phyloP scores from a whole-genome alignment of 2,888 invertebrate species.

The Melanotus villosus region DNA sequence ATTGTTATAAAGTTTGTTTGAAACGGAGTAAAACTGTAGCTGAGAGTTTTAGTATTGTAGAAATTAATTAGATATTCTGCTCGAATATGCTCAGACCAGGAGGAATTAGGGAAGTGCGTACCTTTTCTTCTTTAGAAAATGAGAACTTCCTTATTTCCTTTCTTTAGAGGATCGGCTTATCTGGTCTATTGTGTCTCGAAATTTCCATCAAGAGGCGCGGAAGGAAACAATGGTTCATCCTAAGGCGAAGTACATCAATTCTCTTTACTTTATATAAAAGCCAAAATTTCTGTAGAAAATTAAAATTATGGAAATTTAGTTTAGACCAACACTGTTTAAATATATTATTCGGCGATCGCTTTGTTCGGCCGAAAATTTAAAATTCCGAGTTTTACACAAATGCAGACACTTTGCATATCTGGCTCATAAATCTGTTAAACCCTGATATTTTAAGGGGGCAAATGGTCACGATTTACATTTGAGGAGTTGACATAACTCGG shows the following conservation, averaged over 20 bases:
- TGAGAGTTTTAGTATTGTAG: conserved; percentile 20
- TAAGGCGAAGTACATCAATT: conserved; percentile 43
- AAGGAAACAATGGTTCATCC: conserved; percentile 64
- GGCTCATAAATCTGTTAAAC: conserved; percentile 36
- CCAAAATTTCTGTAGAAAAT: conserved; percentile 46
- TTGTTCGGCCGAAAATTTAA: conserved; percentile 23
- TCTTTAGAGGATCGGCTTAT: conserved; percentile 58
- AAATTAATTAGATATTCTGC: conserved; percentile 46
- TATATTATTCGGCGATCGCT: conserved; percentile 13
- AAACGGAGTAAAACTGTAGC: conserved; percentile 9
- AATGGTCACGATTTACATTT: conserved; percentile 45
- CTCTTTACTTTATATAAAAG: conserved; percentile 42
- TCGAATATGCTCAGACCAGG: conserved; percentile 47
- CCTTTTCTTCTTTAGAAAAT: conserved; percentile 50
- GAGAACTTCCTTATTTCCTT: conserved; percentile 49
- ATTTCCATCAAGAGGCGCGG: conserved; percentile 60
- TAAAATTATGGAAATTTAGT: conserved; percentile 49
- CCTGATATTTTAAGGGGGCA: conserved; percentile 41
- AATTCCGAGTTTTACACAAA: conserved; percentile 22
- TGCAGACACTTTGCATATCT: conserved; percentile 40
- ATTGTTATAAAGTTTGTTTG: conserved; percentile 10
- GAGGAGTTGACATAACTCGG: conserved; percentile 16
- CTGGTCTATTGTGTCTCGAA: conserved; percentile 63
- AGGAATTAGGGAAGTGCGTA: conserved; percentile 49
- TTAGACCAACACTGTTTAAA: conserved; percentile 32